A percentile compares a stretch with the other conserved stretches of the same genome.
phyloP scores from a whole-genome alignment of 2,888 invertebrate genomes.

The Ormia ochracea region DNA sequence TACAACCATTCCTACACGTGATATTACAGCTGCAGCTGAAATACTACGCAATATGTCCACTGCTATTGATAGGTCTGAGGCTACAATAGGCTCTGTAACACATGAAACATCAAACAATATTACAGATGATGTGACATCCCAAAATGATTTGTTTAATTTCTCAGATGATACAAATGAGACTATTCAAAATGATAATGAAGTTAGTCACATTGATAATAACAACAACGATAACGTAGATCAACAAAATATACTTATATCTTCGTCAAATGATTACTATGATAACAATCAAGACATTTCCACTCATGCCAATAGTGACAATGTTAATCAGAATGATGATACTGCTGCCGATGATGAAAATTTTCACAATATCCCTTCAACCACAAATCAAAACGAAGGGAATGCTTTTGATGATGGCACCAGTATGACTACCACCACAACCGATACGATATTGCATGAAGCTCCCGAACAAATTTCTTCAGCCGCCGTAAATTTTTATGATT shows the following conservation, averaged over 20 bases:
- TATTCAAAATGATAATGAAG: neutral
- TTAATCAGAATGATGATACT: neutral
- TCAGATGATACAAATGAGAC: slow-evolving; percentile 34
- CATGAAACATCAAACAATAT: neutral
- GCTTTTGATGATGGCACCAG: slow-evolving; percentile 47
- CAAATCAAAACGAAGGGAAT: slow-evolving; percentile 44
- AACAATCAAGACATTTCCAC: neutral
- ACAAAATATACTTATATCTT: neutral
- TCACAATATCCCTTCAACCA: slow-evolving; percentile 20
- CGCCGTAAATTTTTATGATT: slow-evolving; percentile 59
- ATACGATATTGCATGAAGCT: slow-evolving; percentile 55
- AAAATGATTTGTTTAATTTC: slow-evolving; percentile 1
- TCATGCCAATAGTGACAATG: neutral
- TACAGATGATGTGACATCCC: neutral
- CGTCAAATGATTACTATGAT: neutral
- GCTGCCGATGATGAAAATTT: slow-evolving; percentile 10
- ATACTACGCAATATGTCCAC: neutral
- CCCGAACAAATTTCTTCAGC: slow-evolving; percentile 58
- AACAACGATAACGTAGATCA: neutral
- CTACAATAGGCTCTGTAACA: neutral
- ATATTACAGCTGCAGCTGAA: neutral
- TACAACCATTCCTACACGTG: slow-evolving; percentile 19
- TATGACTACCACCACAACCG: slow-evolving; percentile 55
- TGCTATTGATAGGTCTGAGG: neutral
- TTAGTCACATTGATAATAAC: neutral